phyloP scores from a whole-genome alignment of 2,113 vertebrate genomes.

The Toxostoma redivivum region DNA sequence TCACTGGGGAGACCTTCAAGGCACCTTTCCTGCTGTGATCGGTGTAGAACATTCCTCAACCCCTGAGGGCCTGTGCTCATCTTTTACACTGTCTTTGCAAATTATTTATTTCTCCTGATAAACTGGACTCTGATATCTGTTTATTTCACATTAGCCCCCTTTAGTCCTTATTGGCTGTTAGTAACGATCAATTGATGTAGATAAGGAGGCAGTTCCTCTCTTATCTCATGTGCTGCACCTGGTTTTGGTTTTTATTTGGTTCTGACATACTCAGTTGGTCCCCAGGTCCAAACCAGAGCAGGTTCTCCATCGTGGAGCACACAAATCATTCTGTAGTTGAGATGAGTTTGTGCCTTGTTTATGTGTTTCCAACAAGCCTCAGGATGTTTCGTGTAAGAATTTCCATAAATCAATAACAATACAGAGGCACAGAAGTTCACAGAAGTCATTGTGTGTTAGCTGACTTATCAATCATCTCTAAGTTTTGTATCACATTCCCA shows the following conservation, averaged over 20 bases:
- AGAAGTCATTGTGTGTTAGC: neutral
- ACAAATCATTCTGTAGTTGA: neutral
- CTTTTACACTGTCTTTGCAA: neutral
- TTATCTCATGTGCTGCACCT: neutral
- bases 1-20: neutral
- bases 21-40: neutral
- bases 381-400: neutral
- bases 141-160: neutral
- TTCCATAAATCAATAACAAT: neutral
- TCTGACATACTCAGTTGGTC: neutral
- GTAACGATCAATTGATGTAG: neutral
- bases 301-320: neutral
- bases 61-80: neutral
- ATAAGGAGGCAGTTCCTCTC: neutral
- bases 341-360: neutral
- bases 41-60: rapidly evolving
- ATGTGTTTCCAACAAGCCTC: neutral
- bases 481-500: neutral
- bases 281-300: neutral
- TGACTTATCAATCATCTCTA: neutral
- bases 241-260: neutral
- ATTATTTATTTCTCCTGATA: neutral
- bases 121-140: neutral
- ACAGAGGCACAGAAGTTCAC: neutral
- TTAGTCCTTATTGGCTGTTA: neutral